Conservation (phyloP, 2,888 invertebrate species). For the Agrenia bidenticulata region DNA sequence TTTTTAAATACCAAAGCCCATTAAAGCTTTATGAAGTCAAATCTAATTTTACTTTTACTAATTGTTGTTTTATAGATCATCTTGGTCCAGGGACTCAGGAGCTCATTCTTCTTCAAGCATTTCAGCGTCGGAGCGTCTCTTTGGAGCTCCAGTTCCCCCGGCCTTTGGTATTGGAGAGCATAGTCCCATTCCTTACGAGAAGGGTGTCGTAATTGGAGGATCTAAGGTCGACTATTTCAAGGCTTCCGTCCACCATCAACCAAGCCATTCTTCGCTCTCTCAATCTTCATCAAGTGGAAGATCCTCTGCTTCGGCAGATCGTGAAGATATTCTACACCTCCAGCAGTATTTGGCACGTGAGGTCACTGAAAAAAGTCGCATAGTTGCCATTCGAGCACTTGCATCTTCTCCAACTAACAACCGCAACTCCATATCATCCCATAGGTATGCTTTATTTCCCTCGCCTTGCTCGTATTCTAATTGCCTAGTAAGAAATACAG, state of each 20-base stretch:
- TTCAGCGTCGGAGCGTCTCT: conserved; percentile 34
- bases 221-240: conserved; percentile 22
- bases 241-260: conserved; percentile 10
- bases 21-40: no score
- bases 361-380: conserved; percentile 50
- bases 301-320: conserved; percentile 48
- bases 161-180: conserved; percentile 22
- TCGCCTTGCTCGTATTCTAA: background rate
- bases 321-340: conserved; percentile 50
- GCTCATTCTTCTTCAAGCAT: background rate
- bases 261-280: conserved; percentile 42
- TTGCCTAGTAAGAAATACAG: no score
- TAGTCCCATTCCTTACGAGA: conserved; percentile 21
- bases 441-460: conserved; percentile 26
- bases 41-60: no score
- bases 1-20: no score
- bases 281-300: conserved; percentile 45
- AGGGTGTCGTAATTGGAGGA: conserved; percentile 20
- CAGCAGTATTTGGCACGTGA: conserved; percentile 51
- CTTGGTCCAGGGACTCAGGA: conserved; percentile 10
- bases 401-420: conserved; percentile 42
- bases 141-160: conserved; percentile 31
- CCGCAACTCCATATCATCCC: conserved; percentile 29
- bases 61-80: background rate
- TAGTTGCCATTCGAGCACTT: conserved; percentile 49